Base-by-base conservation (phyloP, 1,140 invertebrate species). In the Bursaphelenchus mucronatus region DNA sequence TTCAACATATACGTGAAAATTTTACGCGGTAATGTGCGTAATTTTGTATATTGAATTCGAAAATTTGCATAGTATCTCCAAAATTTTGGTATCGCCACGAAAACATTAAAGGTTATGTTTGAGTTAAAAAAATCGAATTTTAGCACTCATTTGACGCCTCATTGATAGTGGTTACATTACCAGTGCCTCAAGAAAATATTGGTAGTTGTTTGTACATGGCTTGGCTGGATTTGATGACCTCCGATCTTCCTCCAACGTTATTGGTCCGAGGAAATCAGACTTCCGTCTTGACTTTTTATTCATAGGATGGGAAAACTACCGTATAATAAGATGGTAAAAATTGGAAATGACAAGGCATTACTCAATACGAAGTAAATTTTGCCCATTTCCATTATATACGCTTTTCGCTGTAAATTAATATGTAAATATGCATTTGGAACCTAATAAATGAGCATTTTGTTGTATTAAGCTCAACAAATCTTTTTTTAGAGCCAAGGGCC, bases 201-300 rank as follows among this genome's bases (percentile, higher is more conserved):
- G 82, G 79, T 64, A 76, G 80, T 17, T 81, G 78, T 21, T 66
- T 85, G 39, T 85, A 84, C 74, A 83, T 85, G 82, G 75, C 83
- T 13, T 84, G 83, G 83, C 49, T 85, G 39, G 83, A 84, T 50
- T 78, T 76, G 0, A 69, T 59, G 65, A 21, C 83, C 7, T 62
- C 71, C 44, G 76, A 82, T 61, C 69, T 84, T 71, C 83, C 83
- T 44, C 82, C 83, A 7, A 81, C 82, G 4, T 66, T 84, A 10
- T 71, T 85, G 15, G 72, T 85, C n/a, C 67, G 84, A 58, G 84
- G 84, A 13, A 85, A 85, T 75, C 84, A 85, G 63, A 77, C 74
- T 39, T 83, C 82, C 70, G 84, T 85, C 4, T 76, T 85, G 13
- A 84, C 84, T n/a, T 84, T 82, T 71, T 85, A 84, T 72, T 84